These are phyloP conservation scores for Spodoptera littoralis DNA, from an alignment of 2,888 invertebrate species.

Conservation along the genomic window DNA sequence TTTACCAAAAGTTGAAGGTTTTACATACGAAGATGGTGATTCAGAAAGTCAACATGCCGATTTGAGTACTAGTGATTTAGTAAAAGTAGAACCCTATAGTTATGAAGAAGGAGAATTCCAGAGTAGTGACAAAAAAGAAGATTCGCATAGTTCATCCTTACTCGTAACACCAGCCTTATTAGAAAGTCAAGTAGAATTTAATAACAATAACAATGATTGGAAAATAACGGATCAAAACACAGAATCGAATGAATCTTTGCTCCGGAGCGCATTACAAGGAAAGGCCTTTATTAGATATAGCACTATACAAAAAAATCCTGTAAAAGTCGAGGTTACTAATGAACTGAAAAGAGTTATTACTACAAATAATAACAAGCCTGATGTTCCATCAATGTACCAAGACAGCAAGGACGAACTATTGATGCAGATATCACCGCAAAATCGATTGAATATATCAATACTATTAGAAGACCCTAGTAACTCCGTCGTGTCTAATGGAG, in stretches of 20 bases:
- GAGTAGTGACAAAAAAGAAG: conserved; percentile 82
- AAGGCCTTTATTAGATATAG: conserved; percentile 90
- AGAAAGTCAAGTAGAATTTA: conserved; percentile 87
- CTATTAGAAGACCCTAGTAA: conserved; percentile 83
- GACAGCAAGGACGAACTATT: conserved; percentile 81
- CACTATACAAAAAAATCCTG: conserved; percentile 86
- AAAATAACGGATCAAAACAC: conserved; percentile 93
- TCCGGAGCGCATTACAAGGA: conserved; percentile 95
- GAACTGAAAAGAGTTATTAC: conserved; percentile 82
- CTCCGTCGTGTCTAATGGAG: conserved; percentile 81
- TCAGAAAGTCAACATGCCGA: conserved; percentile 93
- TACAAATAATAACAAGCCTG: conserved; percentile 84
- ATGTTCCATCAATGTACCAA: conserved; percentile 88
- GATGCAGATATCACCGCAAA: conserved; percentile 81
- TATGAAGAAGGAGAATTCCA: conserved; percentile 82
- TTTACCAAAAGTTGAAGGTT: conserved; percentile 92
- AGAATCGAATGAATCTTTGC: conserved; percentile 91
- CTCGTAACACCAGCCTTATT: conserved; percentile 87
- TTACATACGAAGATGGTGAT: conserved; percentile 93
- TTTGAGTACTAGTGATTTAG: conserved; percentile 90
- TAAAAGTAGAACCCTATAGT: conserved; percentile 82
- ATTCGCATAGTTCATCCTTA: conserved; percentile 76
- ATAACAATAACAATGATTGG: conserved; percentile 95
- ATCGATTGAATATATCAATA: conserved; percentile 84
- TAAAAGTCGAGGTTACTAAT: conserved; percentile 78